Evolutionary conservation across 2,797 vertebrate genomes (phyloP).

Genomic region (Syngnathus acus): DNA sequence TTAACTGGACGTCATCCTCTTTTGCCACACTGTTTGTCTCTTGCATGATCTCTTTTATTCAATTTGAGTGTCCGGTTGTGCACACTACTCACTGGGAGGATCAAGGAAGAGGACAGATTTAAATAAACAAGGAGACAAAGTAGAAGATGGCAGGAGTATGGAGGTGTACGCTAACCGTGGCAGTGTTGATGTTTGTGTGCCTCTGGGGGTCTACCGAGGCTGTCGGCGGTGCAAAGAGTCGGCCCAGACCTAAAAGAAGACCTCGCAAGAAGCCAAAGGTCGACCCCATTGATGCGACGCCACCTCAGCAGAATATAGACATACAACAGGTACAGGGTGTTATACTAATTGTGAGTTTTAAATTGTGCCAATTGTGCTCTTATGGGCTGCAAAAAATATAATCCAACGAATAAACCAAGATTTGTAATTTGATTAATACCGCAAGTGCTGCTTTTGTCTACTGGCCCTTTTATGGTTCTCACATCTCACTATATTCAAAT

Average conservation of each 20-base stretch:
- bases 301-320: conserved; percentile 44
- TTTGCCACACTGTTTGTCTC: conserved; percentile 23
- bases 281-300: conserved; percentile 25
- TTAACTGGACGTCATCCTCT: conserved; percentile 19
- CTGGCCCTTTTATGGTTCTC: neutral
- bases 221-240: conserved; percentile 50
- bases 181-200: conserved; percentile 34
- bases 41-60: conserved; percentile 10
- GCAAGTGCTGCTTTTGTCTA: neutral
- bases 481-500: neutral
- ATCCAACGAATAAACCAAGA: neutral
- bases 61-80: conserved; percentile 12
- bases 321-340: conserved; percentile 53
- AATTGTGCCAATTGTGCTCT: neutral
- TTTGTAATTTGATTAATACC: neutral
- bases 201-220: conserved; percentile 44
- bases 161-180: conserved; percentile 17
- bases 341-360: neutral
- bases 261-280: conserved; percentile 41
- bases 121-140: neutral
- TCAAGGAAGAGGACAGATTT: neutral
- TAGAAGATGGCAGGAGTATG: conserved; percentile 37
- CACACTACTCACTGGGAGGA: conserved; percentile 13
- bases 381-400: neutral
- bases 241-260: conserved; percentile 42